Conservation (phyloP, 2,797 vertebrate genomes). For the Macropus fuliginosus region DNA sequence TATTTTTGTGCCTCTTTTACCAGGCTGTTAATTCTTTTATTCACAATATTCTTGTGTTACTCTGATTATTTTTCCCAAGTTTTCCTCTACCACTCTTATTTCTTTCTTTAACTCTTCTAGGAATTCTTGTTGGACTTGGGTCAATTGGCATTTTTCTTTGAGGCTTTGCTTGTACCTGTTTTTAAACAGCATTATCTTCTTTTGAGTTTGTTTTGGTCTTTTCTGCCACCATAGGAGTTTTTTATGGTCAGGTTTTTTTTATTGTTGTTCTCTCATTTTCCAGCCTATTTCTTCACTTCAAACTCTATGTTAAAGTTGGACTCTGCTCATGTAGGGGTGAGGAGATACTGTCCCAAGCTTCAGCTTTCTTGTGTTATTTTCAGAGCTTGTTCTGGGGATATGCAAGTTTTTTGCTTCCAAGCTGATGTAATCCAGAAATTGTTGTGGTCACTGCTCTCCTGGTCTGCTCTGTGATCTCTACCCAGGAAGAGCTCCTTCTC, state of each 20-base stretch:
- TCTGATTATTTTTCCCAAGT: not conserved
- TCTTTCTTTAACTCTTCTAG: not conserved
- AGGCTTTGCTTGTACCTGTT: not conserved
- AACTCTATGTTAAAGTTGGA: not conserved
- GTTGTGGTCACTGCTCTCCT: not conserved
- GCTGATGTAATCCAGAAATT: not conserved
- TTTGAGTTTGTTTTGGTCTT: not conserved
- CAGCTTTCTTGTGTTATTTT: not conserved
- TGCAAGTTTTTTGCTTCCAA: not conserved
- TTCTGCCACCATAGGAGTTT: not conserved
- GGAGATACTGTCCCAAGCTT: not conserved
- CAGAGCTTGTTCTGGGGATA: not conserved
- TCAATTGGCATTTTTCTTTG: not conserved
- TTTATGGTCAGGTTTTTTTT: not conserved
- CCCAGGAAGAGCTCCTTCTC: not conserved
- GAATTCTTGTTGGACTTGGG: not conserved
- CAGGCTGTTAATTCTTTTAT: not conserved
- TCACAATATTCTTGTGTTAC: not conserved
- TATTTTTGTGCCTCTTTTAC: not conserved
- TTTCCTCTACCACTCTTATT: not conserved
- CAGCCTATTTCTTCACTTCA: not conserved
- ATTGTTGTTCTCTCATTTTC: not conserved
- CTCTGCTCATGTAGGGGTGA: not conserved
- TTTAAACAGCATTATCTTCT: not conserved
- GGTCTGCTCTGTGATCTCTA: not conserved